phyloP scores from a whole-genome alignment of 2,797 vertebrate species.

The Varecia variegata region DNA sequence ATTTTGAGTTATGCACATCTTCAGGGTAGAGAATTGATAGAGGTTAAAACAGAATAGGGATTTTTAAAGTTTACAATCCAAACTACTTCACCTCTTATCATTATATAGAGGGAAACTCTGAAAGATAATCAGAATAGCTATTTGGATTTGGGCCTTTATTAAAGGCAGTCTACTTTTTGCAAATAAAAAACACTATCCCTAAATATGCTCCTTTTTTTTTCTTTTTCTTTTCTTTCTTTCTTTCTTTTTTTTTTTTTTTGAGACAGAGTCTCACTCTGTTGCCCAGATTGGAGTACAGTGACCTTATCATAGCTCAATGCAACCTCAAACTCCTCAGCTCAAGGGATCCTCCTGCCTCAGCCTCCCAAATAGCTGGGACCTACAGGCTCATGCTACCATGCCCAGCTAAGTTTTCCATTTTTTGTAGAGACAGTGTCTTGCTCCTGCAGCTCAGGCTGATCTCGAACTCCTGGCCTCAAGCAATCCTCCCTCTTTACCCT shows the following conservation, averaged over 20 bases:
- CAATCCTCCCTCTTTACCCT: background rate
- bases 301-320: background rate
- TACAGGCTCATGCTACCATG: background rate
- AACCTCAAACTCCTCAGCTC: background rate
- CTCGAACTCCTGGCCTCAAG: background rate
- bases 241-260: background rate
- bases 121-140: background rate
- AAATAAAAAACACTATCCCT: conserved; percentile 26
- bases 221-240: background rate
- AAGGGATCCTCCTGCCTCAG: no score
- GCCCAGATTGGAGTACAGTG: background rate
- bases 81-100: background rate
- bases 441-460: background rate
- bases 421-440: background rate
- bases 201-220: background rate
- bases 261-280: background rate
- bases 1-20: background rate
- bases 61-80: conserved; percentile 26
- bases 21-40: background rate
- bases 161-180: background rate
- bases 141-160: background rate
- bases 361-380: background rate
- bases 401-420: background rate
- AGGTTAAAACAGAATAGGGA: background rate
- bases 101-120: background rate